Percentiles rank a stretch among this genome's conserved stretches.
Evolutionary conservation across 2,113 vertebrate species (phyloP).

Genomic region (Cettia cetti): DNA sequence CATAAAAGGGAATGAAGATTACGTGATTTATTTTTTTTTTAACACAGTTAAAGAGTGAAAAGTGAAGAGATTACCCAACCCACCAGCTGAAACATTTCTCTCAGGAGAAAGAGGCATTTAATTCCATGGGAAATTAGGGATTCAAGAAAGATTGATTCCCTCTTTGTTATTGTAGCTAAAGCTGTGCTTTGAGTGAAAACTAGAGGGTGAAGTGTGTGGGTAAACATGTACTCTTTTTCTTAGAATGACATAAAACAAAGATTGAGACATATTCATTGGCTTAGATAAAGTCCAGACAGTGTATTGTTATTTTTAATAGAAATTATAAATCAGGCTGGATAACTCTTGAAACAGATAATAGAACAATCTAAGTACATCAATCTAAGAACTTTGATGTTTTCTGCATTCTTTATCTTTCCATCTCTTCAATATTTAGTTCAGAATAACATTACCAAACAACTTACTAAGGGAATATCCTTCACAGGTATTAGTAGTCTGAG

Average conservation of each 20-base stretch:
- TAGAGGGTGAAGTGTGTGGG: neutral
- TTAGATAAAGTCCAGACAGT: neutral
- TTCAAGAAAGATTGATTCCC: neutral
- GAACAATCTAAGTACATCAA: neutral
- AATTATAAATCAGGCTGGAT: neutral
- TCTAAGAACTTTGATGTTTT: neutral
- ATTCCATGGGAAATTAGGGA: constrained; percentile 5
- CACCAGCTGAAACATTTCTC: neutral
- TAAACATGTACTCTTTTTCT: neutral
- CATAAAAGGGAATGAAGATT: neutral
- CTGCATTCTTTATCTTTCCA: neutral
- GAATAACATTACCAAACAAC: neutral
- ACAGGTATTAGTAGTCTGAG: neutral
- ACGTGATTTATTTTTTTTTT: neutral
- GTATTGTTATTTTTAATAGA: neutral
- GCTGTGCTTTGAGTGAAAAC: neutral
- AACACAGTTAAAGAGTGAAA: neutral
- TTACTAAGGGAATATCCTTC: neutral
- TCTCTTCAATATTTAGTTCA: neutral
- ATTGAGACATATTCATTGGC: neutral
- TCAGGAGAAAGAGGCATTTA: neutral
- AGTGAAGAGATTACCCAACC: neutral
- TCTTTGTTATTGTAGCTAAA: neutral
- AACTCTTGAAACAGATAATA: neutral
- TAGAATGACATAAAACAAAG: neutral